Percentiles rank a stretch among this genome's conserved stretches.
Conservation (phyloP, 2,113 vertebrate species). For the Epinephelus cyanopodus region DNA sequence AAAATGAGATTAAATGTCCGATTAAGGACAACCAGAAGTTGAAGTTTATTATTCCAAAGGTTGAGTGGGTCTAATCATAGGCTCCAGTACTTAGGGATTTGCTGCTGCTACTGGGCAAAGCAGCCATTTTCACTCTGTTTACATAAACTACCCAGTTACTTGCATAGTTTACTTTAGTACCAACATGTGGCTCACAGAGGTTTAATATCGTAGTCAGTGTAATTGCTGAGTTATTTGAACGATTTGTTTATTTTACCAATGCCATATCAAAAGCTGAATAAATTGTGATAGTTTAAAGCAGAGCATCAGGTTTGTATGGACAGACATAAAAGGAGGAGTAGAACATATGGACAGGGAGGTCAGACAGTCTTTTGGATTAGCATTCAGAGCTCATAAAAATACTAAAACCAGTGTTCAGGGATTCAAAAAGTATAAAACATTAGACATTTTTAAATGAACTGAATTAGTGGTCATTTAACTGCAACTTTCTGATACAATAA, state of each 20-base stretch:
- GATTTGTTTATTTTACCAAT: conserved; percentile 75
- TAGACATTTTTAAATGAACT: not conserved
- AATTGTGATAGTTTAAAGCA: conserved; percentile 36
- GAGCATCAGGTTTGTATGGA: not conserved
- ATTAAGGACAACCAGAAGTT: conserved; percentile 67
- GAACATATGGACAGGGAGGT: not conserved
- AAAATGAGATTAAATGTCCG: conserved; percentile 59
- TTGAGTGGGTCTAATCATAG: conserved; percentile 77
- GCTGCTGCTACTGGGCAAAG: conserved; percentile 77
- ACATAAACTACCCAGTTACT: conserved; percentile 79
- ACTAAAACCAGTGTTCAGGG: not conserved
- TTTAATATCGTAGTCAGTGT: conserved; percentile 72
- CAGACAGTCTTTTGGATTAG: not conserved
- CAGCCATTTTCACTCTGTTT: conserved; percentile 76
- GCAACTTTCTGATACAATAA: not conserved
- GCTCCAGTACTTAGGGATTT: conserved; percentile 65
- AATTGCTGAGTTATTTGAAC: conserved; percentile 79
- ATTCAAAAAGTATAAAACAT: not conserved
- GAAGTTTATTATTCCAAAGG: conserved; percentile 80
- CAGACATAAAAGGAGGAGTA: conserved; percentile 18
- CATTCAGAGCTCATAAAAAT: not conserved
- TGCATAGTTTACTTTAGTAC: conserved; percentile 76
- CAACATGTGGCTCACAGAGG: conserved; percentile 79
- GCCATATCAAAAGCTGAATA: conserved; percentile 65
- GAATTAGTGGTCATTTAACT: not conserved